Evolutionary conservation across 2,113 vertebrate species (phyloP).

Genomic region (Pteruthius melanotis): DNA sequence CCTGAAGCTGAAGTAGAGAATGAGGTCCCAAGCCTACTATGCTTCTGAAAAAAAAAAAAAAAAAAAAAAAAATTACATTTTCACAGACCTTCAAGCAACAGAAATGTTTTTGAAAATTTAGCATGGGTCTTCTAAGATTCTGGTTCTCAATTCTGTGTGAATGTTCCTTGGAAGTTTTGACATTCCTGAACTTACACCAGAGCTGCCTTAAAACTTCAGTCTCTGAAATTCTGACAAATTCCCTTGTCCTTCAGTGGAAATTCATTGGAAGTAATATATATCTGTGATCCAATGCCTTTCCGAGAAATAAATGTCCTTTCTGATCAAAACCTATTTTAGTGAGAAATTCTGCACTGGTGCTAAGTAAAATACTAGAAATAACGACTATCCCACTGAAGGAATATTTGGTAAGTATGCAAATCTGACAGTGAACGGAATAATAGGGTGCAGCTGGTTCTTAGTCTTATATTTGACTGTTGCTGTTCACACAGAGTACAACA

Average conservation of each 20-base stretch:
- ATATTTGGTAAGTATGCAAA: constrained; percentile 58
- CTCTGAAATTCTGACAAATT: not conserved
- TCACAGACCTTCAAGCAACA: not conserved
- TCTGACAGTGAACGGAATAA: constrained; percentile 46
- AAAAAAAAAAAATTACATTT: not conserved
- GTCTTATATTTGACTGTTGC: constrained; percentile 61
- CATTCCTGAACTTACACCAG: not conserved
- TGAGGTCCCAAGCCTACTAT: not conserved
- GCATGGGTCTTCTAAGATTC: not conserved
- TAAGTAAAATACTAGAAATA: constrained; percentile 44
- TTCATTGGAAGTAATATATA: not conserved
- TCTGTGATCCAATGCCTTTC: not conserved
- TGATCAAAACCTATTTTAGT: not conserved
- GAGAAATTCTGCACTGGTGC: not conserved
- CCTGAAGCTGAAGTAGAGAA: not conserved
- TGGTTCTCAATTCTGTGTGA: not conserved
- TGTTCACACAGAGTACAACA: constrained; percentile 60
- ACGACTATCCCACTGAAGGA: not conserved
- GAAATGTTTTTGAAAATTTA: not conserved
- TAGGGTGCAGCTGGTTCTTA: constrained; percentile 61
- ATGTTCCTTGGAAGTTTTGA: not conserved
- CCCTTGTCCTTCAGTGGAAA: not conserved
- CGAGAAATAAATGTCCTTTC: not conserved
- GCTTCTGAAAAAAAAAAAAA: no score
- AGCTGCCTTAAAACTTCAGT: not conserved